Percentiles rank a stretch among this genome's conserved stretches.
Conservation (phyloP, 23 tunicate species). For the Ascidia mentula region DNA sequence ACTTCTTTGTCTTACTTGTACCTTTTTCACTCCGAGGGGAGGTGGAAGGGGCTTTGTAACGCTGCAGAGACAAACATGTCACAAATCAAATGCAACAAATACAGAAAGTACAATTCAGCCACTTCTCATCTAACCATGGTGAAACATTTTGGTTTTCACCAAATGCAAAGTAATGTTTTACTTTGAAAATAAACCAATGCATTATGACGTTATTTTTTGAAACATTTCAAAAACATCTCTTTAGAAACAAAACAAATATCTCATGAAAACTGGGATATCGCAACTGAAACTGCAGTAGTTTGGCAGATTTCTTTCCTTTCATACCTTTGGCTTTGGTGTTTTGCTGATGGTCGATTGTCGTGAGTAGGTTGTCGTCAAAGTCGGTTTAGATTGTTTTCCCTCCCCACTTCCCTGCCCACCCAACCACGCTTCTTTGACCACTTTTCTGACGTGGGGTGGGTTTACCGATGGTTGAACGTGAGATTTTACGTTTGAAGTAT, state of each 20-base stretch:
- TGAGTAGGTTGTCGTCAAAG: not conserved
- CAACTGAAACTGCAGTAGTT: no score
- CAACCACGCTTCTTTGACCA: constrained; percentile 74
- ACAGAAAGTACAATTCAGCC: no score
- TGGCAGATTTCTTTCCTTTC: not conserved
- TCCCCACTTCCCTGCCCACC: not conserved
- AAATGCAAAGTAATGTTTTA: no score
- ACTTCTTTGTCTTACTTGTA: not conserved
- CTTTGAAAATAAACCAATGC: no score
- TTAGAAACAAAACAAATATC: no score
- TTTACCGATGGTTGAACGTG: constrained; percentile 43
- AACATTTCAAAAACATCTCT: no score
- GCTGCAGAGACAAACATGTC: not conserved
- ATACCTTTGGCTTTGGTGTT: not conserved
- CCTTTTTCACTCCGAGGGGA: constrained; percentile 19
- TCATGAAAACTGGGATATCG: no score
- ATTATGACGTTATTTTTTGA: no score
- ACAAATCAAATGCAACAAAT: no score
- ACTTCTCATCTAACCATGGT: no score
- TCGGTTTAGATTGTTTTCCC: not conserved
- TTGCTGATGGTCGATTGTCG: not conserved
- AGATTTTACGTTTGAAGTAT: not conserved
- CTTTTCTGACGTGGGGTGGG: constrained; percentile 59
- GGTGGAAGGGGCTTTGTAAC: constrained; percentile 22
- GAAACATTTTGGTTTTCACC: no score